Base-by-base conservation (phyloP, 2,888 invertebrate species). In the Mayetiola destructor region DNA sequence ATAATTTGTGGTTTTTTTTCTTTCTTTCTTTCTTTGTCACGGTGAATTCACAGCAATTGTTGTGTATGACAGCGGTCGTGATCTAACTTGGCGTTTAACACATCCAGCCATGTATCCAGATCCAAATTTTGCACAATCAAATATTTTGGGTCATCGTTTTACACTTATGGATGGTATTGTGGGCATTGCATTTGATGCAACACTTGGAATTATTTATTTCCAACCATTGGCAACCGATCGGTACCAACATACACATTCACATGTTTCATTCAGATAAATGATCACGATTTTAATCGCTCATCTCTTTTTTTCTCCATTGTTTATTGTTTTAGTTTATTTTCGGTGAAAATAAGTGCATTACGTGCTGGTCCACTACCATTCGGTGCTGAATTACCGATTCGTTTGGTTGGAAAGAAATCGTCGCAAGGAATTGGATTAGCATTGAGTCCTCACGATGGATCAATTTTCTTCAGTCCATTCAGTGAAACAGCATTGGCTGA, bases 41-140 rank as follows among this genome's bases (percentile, higher is more conserved):
- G 9, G 16, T 48, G 27, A 6, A 48, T n/a, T 58, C 61, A 0
- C 40, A 69, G 69, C 63, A 10, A 69, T 73, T 55, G 66, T 73
- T 23, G 73, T 73, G 0, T 73, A 72, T 52, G 88, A 90, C 64
- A 83, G 81, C 10, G 74, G 77, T 3, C 79, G 80, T 48, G 88
- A 88, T 67, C 79, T 81, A 60, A 85, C 88, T 30, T 89, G 89
- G 88, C 76, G 89, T 54, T 75, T 86, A 2, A 77, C 82, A 27
- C 88, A 89, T 69, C 84, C 88, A 0, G 80, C 84, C 53, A 89
- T 90, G 88, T 88, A 84, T 69, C 89, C 89, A 0, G 83, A 89
- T 73, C 88, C 89, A 0, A 84, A 88, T 69, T 79, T 82, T 62
- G 80, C 85, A 0, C 82, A 82, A 62, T 84, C 85, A 61, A 80